phyloP scores from a whole-genome alignment of 2,113 vertebrate species.

The Delphinus delphis region DNA sequence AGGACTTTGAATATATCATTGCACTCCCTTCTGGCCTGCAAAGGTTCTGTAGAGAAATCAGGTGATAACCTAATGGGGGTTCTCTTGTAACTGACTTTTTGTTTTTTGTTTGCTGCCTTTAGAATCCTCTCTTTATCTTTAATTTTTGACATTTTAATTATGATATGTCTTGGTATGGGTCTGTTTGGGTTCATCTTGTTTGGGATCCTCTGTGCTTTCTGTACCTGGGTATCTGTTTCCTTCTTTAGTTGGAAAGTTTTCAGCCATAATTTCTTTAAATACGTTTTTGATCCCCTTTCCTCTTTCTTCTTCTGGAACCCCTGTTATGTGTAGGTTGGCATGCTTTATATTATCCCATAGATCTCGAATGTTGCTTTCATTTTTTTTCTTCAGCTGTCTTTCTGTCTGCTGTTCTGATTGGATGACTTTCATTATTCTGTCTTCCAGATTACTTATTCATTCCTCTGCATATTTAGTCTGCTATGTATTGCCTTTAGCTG shows the following conservation, averaged over 20 bases:
- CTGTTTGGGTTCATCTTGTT: background rate
- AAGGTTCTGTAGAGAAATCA: background rate
- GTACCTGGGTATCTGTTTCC: background rate
- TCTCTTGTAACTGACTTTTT: background rate
- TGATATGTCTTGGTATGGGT: background rate
- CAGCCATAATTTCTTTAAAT: background rate
- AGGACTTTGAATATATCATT: background rate
- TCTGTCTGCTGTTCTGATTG: background rate
- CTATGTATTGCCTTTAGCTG: background rate
- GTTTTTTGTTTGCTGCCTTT: background rate
- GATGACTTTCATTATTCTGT: background rate
- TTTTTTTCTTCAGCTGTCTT: background rate
- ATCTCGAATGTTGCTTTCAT: background rate
- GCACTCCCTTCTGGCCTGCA: too few relatives aligned
- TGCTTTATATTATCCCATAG: background rate
- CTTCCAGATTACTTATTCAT: background rate
- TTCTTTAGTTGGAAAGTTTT: background rate
- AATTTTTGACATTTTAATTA: background rate
- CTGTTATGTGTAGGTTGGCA: background rate
- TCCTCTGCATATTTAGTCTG: background rate
- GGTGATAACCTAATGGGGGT: background rate
- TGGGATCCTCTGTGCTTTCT: background rate
- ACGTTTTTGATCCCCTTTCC: background rate
- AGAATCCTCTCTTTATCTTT: background rate
- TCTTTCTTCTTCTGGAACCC: background rate